These are phyloP conservation scores for Coecobrya sp. DNA, from an alignment of 2,888 invertebrate species.

Conservation along the genomic window DNA sequence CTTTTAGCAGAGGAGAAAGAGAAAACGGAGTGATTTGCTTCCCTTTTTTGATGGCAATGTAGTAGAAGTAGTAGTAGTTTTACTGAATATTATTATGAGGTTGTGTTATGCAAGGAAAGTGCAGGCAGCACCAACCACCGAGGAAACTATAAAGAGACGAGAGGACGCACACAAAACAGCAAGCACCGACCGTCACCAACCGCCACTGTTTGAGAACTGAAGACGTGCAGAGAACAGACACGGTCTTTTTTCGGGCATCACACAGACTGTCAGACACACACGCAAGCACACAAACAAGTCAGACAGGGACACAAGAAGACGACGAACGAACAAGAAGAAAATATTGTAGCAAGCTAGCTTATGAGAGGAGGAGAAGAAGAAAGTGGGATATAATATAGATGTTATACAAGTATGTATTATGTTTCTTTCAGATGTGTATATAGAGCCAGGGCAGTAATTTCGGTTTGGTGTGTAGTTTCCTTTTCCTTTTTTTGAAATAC, in stretches of 20 bases:
- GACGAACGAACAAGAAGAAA: not conserved
- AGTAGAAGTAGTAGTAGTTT: not conserved
- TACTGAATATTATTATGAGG: not conserved
- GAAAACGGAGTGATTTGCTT: not conserved
- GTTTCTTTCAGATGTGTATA: not conserved
- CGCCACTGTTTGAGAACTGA: conserved; percentile 38
- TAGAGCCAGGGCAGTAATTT: conserved; percentile 1
- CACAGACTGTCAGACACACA: conserved; percentile 49
- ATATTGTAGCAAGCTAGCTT: not conserved
- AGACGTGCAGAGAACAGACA: conserved; percentile 49
- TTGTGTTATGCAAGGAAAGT: conserved; percentile 9
- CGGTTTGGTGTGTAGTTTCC: conserved; percentile 24
- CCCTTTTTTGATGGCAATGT: not conserved
- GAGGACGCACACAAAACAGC: conserved; percentile 7
- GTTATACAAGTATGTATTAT: not conserved
- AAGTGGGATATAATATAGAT: not conserved
- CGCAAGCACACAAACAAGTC: conserved; percentile 43
- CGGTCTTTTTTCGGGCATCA: conserved; percentile 47
- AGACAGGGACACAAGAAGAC: conserved; percentile 42
- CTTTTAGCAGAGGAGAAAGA: not conserved
- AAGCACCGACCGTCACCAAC: conserved; percentile 46
- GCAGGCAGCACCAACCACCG: not conserved
- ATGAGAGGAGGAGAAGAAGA: not conserved
- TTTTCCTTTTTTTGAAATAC: not conserved
- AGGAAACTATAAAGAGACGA: not conserved